Evolutionary conservation across 1,140 invertebrate species (phyloP), one percentile per base, ranked within the genome.

Genomic region (Pseudoatta argentina): DNA sequence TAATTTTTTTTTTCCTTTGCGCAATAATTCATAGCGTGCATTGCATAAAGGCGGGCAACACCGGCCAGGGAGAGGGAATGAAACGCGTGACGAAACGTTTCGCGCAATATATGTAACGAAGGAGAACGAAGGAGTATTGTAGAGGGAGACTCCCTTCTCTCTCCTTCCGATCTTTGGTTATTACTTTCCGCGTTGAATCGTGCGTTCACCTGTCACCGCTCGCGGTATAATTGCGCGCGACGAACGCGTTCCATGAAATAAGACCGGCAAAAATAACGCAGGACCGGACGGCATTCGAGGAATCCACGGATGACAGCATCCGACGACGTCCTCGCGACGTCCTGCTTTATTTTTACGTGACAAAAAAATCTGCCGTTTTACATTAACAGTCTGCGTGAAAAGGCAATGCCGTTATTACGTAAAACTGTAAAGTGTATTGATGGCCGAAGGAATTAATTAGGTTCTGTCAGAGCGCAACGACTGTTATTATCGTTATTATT

Each of bases 171-270:
- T 69, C 55, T 51, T 78, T 14, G 53, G 24, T 83, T 83, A 83
- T 85, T 55, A 61, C 75, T 86, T 86, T 89, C 72, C 81, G 81
- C 67, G 79, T 88, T 85, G 86, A 85, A 72, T 85, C 53, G 72
- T 81, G 59, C 73, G 75, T 88, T 85, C 82, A 89, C 82, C 81
- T 88, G 87, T 88, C 81, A 63, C 53, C 61, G 69, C 51, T 55
- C 57, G 75, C 75, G 81, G 18, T 83, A 79, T 89, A 89, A 89
- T 89, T 88, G 75, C 69, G 48, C 14, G 10, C 73, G 88, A 89
- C 79, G 55, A 53, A 61, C 27, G 67, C 82, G 57, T 69, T 79
- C 61, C 55, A 8, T 27, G 87, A 78, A 86, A 88, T 48, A 48
- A 44, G 30, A 4, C 48, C 66, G 66, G 39, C 63, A 66, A 71